Base-by-base conservation (phyloP, 2,888 invertebrate genomes). In the Acleris laterana region DNA sequence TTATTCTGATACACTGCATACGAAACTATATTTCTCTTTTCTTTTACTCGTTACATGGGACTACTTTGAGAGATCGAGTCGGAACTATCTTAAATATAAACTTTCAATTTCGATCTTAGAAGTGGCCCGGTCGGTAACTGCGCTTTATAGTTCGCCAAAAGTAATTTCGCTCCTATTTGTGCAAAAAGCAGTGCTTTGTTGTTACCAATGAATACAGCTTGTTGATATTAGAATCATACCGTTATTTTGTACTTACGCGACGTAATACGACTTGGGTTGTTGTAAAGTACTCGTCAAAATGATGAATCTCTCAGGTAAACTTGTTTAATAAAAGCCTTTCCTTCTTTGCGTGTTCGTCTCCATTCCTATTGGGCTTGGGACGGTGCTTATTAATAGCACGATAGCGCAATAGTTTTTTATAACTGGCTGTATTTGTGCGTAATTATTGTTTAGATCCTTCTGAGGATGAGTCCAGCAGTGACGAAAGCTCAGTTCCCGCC, bases 391-490 rank as follows among this genome's bases (percentile, higher is more conserved):
- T 9, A 38, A 7, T 46, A 17, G 46, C 6, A 17, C 2, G 7
- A 46, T n/a, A 17, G 32, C 32, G 7, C 28, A 28, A 28, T 28
- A 7, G 2, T 32, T 2, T 32, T 32, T 32, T 32, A 9, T 32
- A 32, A 9, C 9, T 9, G 5, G 0, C 5, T n/a, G 16, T 42
- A 1, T 38, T 19, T 20, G 13, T 38, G 11, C n/a, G 42, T 42
- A 7, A 13, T 13, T 53, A 38, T 42, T 42, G 7, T 42, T 20
- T 20, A 87, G 87, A 87, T 75, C 81, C 83, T 38, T 88, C 87
- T 50, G 89, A 89, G 69, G 89, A 89, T 60, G 90, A 89, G 38
- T 88, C 87, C 38, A 90, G 89, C 72, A 89, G 90, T 70, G 89
- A 88, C 73, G 90, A 87, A 68, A 80, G 79, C 68, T 65, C 81